Evolutionary conservation across 64 coral and sea anemone genomes (phyloP), one percentile per base, ranked within the genome.

Genomic region (Stylophora pistillata): DNA sequence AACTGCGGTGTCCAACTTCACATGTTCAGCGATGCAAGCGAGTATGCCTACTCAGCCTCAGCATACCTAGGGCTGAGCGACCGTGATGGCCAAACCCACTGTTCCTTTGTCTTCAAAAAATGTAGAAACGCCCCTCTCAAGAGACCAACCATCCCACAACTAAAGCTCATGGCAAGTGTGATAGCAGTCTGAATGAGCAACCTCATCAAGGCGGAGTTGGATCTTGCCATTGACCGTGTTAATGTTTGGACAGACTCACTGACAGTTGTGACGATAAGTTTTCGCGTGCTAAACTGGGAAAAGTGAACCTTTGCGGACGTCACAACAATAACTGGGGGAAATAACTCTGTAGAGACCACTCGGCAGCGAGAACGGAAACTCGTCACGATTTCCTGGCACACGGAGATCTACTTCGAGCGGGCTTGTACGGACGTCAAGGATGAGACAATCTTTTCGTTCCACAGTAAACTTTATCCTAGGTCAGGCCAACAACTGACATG

Each of bases 191-290:
- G 88, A 28, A 32, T 66, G 16, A 29, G 64, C 64, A 71, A 86
- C 10, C 32, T 64, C 34, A 66, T 79, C 13, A 29, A 9, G 53
- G 16, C 4, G 2, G 88, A 81, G 65, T n/a, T 89, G 5, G 88
- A 82, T 34, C 54, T 69, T 55, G 11, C 53, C 7, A 75, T 90
- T 25, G 53, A 81, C 60, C 3, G 13, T 5, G 17, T 61, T 11
- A 31, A 21, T 5, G 82, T 84, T 17, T 83, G 89, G 89, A 82
- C 89, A 1, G 89, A 91, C 47, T 91, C 89, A 0, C 59, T 77
- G 25, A 91, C 58, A 0, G n/a, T n/a, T n/a, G n/a, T n/a, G n/a
- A n/a, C n/a, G n/a, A n/a, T n/a, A n/a, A n/a, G n/a, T n/a, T n/a
- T n/a, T n/a, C n/a, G n/a, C n/a, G n/a, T n/a, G n/a, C n/a, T n/a